These are phyloP conservation scores for Phasianus colchicus DNA, from an alignment of 2,113 vertebrate genomes.

Conservation along the genomic window DNA sequence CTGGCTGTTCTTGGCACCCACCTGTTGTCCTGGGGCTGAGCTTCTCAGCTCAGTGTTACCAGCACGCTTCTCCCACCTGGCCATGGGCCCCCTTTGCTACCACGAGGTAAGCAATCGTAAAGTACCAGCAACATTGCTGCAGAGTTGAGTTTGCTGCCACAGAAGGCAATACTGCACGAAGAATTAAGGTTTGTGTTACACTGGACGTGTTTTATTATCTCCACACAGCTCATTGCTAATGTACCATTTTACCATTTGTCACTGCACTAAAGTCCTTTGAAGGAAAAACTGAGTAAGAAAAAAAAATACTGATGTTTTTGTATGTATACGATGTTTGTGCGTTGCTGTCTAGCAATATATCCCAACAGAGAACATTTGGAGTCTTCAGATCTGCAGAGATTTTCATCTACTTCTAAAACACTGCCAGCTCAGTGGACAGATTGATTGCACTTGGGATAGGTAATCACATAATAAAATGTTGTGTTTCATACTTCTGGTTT, in stretches of 20 bases:
- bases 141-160: neutral
- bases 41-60: neutral
- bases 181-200: neutral
- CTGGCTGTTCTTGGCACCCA: slow-evolving; percentile 24
- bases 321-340: neutral
- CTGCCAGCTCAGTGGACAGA: neutral
- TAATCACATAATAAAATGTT: neutral
- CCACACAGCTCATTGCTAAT: neutral
- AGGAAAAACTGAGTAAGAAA: neutral
- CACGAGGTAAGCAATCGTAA: neutral
- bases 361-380: neutral
- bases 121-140: neutral
- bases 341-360: neutral
- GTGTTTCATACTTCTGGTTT: neutral
- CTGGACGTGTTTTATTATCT: neutral
- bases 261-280: neutral
- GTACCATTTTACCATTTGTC: neutral
- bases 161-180: neutral
- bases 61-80: neutral
- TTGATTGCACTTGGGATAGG: neutral
- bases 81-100: accelerated
- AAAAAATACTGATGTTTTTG: neutral
- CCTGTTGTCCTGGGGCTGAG: slow-evolving; percentile 55
- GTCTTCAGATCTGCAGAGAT: neutral
- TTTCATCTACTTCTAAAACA: slow-evolving; percentile 5